These are phyloP conservation scores for Percina caprodes DNA, from an alignment of 2,113 vertebrate species.

Conservation along the genomic window DNA sequence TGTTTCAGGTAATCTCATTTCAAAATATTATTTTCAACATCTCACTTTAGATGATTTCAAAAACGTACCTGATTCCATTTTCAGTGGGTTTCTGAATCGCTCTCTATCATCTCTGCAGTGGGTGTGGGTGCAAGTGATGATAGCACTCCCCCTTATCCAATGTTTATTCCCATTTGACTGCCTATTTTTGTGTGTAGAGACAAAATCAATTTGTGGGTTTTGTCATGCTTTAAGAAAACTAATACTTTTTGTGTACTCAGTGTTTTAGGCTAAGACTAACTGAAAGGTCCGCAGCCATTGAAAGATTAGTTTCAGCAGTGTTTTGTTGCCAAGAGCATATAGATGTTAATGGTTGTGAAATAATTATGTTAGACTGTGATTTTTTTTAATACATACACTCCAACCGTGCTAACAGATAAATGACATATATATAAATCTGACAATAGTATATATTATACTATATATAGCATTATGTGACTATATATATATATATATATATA, in stretches of 20 bases:
- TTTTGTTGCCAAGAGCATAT: conserved; percentile 12
- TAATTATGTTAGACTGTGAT: conserved; percentile 50
- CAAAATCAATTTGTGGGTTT: conserved; percentile 2
- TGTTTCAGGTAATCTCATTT: not conserved
- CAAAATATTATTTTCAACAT: not conserved
- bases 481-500: too few relatives aligned
- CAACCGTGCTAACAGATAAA: conserved; percentile 42
- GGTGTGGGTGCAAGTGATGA: conserved; percentile 53
- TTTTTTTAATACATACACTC: conserved; percentile 43
- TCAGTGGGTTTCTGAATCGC: conserved; percentile 29
- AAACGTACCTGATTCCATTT: conserved; percentile 14
- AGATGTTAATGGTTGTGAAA: conserved; percentile 46
- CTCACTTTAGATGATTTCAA: conserved; percentile 8
- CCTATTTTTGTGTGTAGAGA: conserved; percentile 38
- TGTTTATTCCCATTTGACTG: conserved; percentile 37
- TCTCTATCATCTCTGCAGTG: conserved; percentile 42
- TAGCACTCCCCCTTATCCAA: conserved; percentile 15
- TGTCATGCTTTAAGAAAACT: not conserved
- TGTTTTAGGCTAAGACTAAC: conserved; percentile 14
- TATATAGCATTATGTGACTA: conserved; percentile 50
- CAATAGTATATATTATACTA: conserved; percentile 58
- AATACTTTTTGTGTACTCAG: conserved; percentile 2
- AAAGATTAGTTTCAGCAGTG: not conserved
- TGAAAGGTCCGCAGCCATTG: conserved; percentile 19
- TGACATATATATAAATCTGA: conserved; percentile 62